Base-by-base conservation (phyloP, 2,797 vertebrate species). In the Xenops minutus region DNA sequence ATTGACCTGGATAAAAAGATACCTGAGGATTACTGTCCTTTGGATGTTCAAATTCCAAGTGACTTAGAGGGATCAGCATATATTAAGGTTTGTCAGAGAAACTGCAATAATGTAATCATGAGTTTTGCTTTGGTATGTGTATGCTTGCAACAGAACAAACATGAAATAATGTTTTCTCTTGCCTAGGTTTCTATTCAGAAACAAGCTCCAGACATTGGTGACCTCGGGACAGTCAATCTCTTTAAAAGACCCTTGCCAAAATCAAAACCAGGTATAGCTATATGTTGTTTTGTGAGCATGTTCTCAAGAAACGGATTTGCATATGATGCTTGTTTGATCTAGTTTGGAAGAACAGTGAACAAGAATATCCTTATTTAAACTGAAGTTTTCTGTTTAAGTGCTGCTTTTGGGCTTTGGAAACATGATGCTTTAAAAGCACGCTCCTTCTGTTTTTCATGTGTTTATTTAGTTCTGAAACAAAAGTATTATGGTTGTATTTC, bases 1-100 rank as follows among this genome's bases (percentile, higher is more conserved):
- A 98, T 99, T 56, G 99, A 99, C 96, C 96, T 99, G 92, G 99
- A 99, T 97, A 99, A 99, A 97, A 99, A 99, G 96, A 98, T 99
- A 92, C 99, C 99, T 46, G 99, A 99, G 72, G 99, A 99, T 96
- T 99, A 99, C 97, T 99, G 99, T 89, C 99, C 99, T 15, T 98
- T 99, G 13, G 98, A 99, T 59, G 99, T 99, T 84, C 99, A 99
- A 95, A 99, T 99, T 95, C 99, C 99, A 78, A 99, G 99, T 96
- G 99, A 99, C 93, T 97, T 99, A 93, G 99, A 99, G 75, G 99
- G 99, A 44, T 99, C 99, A 18, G 99, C 99, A 4, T 99, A 99
- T 71, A 99, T 99, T 73, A 99, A 99, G 99, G 99, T 99, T 81
- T 95, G 81, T 37, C 34, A 69, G 68, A 79, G 37, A 64, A 69